phyloP scores from a whole-genome alignment of 30 jellyfish, hydroid and myxozoan species.

The Hydra vulgaris region DNA sequence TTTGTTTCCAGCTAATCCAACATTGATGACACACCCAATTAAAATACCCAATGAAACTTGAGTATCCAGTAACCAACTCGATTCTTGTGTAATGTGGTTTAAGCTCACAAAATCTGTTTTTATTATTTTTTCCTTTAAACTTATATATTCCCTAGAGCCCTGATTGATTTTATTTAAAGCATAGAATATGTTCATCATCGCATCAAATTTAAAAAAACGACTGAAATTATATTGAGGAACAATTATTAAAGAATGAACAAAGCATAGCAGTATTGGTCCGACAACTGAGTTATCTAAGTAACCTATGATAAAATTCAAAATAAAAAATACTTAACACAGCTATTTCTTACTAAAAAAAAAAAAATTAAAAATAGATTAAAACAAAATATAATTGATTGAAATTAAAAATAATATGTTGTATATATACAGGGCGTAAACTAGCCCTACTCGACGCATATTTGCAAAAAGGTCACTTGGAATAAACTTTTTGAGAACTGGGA shows the following conservation, averaged over 20 bases:
- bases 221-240: slow-evolving; percentile 10
- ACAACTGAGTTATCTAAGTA: slow-evolving; percentile 4
- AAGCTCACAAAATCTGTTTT: too few species aligned
- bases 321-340: not conserved
- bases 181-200: not conserved
- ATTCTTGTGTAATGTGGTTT: too few species aligned
- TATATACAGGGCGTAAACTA: too few species aligned
- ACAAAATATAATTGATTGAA: too few species aligned
- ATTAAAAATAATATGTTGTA: too few species aligned
- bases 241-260: slow-evolving; percentile 5
- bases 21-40: slow-evolving; percentile 51
- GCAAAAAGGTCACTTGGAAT: too few species aligned
- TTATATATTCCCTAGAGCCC: not conserved
- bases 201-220: slow-evolving; percentile 3
- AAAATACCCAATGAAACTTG: slow-evolving; percentile 43
- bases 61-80: slow-evolving; percentile 47
- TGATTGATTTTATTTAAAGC: slow-evolving; percentile 14
- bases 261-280: slow-evolving; percentile 14
- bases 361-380: too few species aligned
- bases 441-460: too few species aligned
- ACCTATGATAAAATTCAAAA: slow-evolving; percentile 2
- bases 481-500: too few species aligned
- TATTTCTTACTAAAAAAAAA: too few species aligned
- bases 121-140: too few species aligned
- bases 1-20: slow-evolving; percentile 26